These are phyloP conservation scores for Choristoneura fumiferana DNA, from an alignment of 1,140 invertebrate species.

Conservation along the genomic window DNA sequence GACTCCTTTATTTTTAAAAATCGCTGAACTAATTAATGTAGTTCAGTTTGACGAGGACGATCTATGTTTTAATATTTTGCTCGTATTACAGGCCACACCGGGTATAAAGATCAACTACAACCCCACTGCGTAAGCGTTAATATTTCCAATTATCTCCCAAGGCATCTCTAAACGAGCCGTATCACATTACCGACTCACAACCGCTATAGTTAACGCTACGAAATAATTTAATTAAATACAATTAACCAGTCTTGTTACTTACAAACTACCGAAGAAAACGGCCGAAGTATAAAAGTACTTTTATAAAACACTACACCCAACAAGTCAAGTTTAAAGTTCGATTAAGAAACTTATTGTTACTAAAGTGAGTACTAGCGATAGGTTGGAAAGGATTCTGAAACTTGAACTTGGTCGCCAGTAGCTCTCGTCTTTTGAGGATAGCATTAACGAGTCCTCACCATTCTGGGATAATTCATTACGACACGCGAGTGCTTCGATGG, in stretches of 20 bases:
- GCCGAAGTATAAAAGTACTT: conserved; percentile 17
- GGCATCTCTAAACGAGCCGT: background rate
- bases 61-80: too few species aligned
- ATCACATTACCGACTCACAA: background rate
- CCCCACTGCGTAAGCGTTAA: too few species aligned
- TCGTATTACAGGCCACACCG: too few species aligned
- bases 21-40: too few species aligned
- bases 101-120: too few species aligned
- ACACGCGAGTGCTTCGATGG: conserved; percentile 50
- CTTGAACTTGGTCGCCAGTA: conserved; percentile 56
- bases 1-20: too few species aligned
- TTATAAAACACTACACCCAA: conserved; percentile 1
- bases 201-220: conserved; percentile 24
- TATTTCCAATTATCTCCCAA: too few species aligned
- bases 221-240: conserved; percentile 59
- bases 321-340: background rate
- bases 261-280: conserved; percentile 31
- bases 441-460: conserved; percentile 66
- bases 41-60: too few species aligned
- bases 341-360: conserved; percentile 28
- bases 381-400: conserved; percentile 36
- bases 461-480: conserved; percentile 46
- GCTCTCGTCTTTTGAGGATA: conserved; percentile 64
- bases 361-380: conserved; percentile 41
- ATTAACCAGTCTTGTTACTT: conserved; percentile 59